Conservation (phyloP, 2,888 invertebrate species). For the Rugalucina vietnamica region DNA sequence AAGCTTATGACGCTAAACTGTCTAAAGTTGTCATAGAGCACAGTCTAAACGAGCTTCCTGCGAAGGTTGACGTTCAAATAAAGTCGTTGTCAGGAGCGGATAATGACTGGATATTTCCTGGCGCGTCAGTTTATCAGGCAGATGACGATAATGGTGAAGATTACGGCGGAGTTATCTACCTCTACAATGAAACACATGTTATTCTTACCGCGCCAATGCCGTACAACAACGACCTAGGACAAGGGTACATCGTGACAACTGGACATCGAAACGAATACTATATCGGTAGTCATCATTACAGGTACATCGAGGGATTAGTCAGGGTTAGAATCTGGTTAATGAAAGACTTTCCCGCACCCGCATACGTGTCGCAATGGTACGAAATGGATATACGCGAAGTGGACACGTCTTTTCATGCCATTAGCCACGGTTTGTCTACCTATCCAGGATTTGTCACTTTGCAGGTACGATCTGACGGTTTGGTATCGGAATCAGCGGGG, state of each 20-base stretch:
- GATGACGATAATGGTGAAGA: constrained; percentile 30
- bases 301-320: not conserved
- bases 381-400: not conserved
- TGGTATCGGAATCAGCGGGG: not conserved
- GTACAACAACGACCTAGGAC: not conserved
- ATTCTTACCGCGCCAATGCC: constrained; percentile 28
- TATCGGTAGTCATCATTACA: not conserved
- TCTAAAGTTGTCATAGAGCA: constrained; percentile 13
- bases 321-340: not conserved
- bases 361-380: not conserved
- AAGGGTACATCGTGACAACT: constrained; percentile 33
- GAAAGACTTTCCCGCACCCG: not conserved
- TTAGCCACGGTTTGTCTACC: not conserved
- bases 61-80: constrained; percentile 49
- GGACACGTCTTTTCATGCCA: not conserved
- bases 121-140: constrained; percentile 30
- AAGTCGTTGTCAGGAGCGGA: constrained; percentile 34
- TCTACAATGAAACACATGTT: constrained; percentile 45
- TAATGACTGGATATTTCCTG: constrained; percentile 46
- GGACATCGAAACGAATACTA: not conserved
- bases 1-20: not conserved
- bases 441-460: not conserved
- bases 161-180: constrained; percentile 48
- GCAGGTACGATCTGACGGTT: not conserved
- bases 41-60: constrained; percentile 31